phyloP scores from a whole-genome alignment of 2,113 vertebrate genomes.

The Monarcha castaneiventris region DNA sequence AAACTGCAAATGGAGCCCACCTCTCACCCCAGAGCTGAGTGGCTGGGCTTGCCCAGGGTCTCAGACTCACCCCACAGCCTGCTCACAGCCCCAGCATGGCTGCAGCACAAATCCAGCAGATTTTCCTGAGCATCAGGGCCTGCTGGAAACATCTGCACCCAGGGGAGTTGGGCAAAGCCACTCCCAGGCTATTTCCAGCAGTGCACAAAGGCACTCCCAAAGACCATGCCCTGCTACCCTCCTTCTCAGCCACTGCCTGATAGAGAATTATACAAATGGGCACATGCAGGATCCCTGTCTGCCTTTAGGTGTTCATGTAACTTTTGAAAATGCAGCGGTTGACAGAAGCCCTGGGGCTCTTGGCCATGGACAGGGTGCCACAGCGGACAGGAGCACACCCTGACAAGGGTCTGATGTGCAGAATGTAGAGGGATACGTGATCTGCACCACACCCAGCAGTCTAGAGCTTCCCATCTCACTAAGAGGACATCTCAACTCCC shows the following conservation, averaged over 20 bases:
- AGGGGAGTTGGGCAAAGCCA: not conserved
- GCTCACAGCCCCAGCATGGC: fast-evolving
- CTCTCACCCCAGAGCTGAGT: not conserved
- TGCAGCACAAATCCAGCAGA: not conserved
- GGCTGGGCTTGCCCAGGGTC: not conserved
- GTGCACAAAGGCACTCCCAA: not conserved
- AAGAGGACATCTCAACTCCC: not conserved
- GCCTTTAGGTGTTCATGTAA: fast-evolving
- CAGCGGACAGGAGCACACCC: not conserved
- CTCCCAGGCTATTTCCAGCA: not conserved
- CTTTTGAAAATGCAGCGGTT: not conserved
- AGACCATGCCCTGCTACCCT: not conserved
- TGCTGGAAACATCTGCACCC: not conserved
- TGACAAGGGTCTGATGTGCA: not conserved
- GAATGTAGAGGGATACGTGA: fast-evolving
- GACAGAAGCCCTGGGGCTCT: not conserved
- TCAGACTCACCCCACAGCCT: not conserved
- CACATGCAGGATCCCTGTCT: not conserved
- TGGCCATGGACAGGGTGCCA: not conserved
- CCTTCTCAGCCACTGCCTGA: not conserved
- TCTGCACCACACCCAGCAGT: not conserved
- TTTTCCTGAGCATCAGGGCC: not conserved
- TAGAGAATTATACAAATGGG: not conserved
- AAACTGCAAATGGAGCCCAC: not conserved
- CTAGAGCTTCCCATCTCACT: not conserved